These are phyloP conservation scores for Catagonus wagneri DNA, from an alignment of 2,113 vertebrate species.

Conservation along the genomic window DNA sequence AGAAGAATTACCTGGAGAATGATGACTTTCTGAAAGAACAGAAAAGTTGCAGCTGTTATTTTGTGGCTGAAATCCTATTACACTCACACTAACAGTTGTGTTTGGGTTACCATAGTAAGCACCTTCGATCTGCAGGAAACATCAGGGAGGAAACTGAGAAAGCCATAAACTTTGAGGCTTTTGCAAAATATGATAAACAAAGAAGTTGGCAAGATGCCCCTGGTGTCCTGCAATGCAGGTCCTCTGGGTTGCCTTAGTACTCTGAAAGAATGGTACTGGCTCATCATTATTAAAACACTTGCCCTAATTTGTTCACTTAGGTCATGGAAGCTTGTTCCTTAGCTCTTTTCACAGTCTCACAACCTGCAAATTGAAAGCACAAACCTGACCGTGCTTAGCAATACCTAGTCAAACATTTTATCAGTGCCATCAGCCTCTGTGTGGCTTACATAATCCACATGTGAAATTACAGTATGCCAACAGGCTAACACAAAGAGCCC, in stretches of 20 bases:
- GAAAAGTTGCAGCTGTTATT: slow-evolving; percentile 62
- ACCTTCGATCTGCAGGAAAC: slow-evolving; percentile 80
- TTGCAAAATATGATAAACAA: slow-evolving; percentile 38
- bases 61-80: slow-evolving; percentile 70
- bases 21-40: slow-evolving; percentile 61
- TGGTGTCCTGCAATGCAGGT: neutral
- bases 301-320: neutral
- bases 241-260: neutral
- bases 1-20: slow-evolving; percentile 60
- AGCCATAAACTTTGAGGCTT: neutral
- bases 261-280: neutral
- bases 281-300: neutral
- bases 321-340: neutral
- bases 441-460: neutral
- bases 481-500: neutral
- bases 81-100: slow-evolving; percentile 68
- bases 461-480: slow-evolving; percentile 22
- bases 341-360: neutral
- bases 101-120: slow-evolving; percentile 63
- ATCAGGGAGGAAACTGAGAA: slow-evolving; percentile 73
- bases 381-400: neutral
- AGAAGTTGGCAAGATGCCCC: slow-evolving; percentile 37
- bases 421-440: neutral
- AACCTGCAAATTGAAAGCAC: neutral
- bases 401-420: neutral